Percentiles rank a stretch among this genome's conserved stretches.
Evolutionary conservation across 64 coral and sea anemone genomes (phyloP).

Genomic region (Montipora cactus): DNA sequence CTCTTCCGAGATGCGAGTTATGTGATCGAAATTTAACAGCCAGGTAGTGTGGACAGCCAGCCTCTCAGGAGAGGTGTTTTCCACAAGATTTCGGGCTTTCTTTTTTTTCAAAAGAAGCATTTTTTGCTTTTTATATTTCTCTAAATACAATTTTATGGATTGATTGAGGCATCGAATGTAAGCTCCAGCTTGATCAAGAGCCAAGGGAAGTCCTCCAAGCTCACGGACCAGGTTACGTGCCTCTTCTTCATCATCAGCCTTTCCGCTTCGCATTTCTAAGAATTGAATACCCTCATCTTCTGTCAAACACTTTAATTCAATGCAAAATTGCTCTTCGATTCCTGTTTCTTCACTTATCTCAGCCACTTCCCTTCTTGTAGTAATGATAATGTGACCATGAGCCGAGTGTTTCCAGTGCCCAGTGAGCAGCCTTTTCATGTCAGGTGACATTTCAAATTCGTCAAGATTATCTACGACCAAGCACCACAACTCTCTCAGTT

Average conservation of each 20-base stretch:
- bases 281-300: constrained; percentile 58
- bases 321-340: constrained; percentile 50
- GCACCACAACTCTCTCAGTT: constrained; percentile 57
- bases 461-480: constrained; percentile 79
- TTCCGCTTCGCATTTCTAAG: constrained; percentile 53
- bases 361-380: constrained; percentile 63
- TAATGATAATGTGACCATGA: constrained; percentile 61
- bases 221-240: constrained; percentile 27
- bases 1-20: constrained; percentile 53
- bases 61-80: constrained; percentile 60
- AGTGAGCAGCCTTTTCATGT: constrained; percentile 50
- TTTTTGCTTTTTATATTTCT: constrained; percentile 67
- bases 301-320: constrained; percentile 60
- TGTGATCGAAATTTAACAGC: constrained; percentile 77
- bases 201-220: constrained; percentile 77
- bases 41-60: constrained; percentile 82
- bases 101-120: constrained; percentile 54
- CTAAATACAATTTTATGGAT: constrained; percentile 53
- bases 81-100: constrained; percentile 57
- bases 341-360: constrained; percentile 55
- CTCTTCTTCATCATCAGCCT: not conserved
- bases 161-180: constrained; percentile 46
- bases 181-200: constrained; percentile 81
- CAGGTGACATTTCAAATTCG: constrained; percentile 66
- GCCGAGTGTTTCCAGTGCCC: constrained; percentile 67